Percentiles rank a stretch among this genome's conserved stretches.
Evolutionary conservation across 2,113 vertebrate species (phyloP).

Genomic region (Forbesichthys papilliferus): DNA sequence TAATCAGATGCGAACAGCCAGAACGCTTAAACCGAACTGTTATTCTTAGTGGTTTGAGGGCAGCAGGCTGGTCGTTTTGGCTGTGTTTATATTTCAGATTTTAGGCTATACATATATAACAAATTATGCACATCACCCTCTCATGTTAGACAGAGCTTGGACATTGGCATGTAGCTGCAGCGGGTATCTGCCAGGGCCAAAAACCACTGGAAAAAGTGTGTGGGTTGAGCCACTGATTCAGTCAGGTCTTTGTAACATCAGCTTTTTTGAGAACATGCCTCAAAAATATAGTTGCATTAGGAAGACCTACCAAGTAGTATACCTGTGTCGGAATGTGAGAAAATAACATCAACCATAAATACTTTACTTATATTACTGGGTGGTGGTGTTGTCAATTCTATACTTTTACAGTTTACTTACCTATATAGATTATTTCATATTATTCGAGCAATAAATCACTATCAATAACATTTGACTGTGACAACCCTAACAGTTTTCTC

Average conservation of each 20-base stretch:
- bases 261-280: constrained; percentile 60
- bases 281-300: constrained; percentile 61
- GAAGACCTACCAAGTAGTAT: constrained; percentile 43
- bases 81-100: constrained; percentile 71
- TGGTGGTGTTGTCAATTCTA: constrained; percentile 8
- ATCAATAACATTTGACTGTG: too few relatives aligned
- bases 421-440: too few relatives aligned
- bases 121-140: constrained; percentile 77
- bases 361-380: constrained; percentile 23
- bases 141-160: constrained; percentile 70
- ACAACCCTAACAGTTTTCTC: too few relatives aligned
- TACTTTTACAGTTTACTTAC: background rate
- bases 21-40: constrained; percentile 61
- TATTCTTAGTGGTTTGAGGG: constrained; percentile 70
- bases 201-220: constrained; percentile 76
- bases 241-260: constrained; percentile 69
- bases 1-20: constrained; percentile 67
- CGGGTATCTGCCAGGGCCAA: constrained; percentile 68
- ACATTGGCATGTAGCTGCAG: constrained; percentile 56
- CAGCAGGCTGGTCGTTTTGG: constrained; percentile 57
- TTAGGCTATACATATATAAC: constrained; percentile 73
- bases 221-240: constrained; percentile 66
- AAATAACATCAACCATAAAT: constrained; percentile 55
- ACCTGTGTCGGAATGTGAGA: constrained; percentile 35
- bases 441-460: too few relatives aligned